These are phyloP conservation scores for Cordilura impudica DNA, from an alignment of 2,888 invertebrate species.

Conservation along the genomic window DNA sequence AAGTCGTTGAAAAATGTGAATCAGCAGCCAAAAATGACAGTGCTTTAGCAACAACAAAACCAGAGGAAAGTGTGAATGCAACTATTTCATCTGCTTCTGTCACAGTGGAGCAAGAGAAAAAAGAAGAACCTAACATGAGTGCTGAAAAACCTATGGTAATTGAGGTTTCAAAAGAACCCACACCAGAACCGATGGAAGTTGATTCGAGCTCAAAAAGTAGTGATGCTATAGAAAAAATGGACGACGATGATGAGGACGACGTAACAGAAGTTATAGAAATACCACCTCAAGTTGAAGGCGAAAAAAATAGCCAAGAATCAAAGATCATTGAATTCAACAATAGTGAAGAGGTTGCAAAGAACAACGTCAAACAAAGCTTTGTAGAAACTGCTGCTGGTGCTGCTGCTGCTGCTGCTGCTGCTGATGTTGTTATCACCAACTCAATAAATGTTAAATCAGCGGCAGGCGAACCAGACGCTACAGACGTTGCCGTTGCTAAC, in stretches of 20 bases:
- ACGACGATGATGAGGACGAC: slow-evolving; percentile 49
- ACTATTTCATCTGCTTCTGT: no score
- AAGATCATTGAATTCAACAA: slow-evolving; percentile 51
- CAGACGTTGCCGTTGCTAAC: slow-evolving; percentile 35
- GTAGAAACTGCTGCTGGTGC: slow-evolving; percentile 15
- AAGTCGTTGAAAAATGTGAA: slow-evolving; percentile 29
- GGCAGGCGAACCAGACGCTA: neutral
- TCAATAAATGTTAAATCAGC: slow-evolving; percentile 20
- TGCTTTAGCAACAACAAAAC: slow-evolving; percentile 42
- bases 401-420: slow-evolving; percentile 12
- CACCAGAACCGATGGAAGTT: slow-evolving; percentile 76
- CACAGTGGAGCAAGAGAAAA: neutral
- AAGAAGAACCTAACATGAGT: neutral
- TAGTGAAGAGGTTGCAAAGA: slow-evolving; percentile 6
- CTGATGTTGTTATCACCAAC: slow-evolving; percentile 17
- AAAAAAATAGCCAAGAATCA: slow-evolving; percentile 14
- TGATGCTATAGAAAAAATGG: slow-evolving; percentile 57
- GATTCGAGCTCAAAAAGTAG: slow-evolving; percentile 67
- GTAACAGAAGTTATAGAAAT: slow-evolving; percentile 18
- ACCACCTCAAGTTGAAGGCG: neutral
- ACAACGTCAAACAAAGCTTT: slow-evolving; percentile 19
- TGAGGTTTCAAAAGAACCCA: slow-evolving; percentile 65
- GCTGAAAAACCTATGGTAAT: neutral
- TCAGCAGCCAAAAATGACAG: slow-evolving; percentile 55
- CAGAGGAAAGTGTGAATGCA: slow-evolving; percentile 34